phyloP scores from a whole-genome alignment of 1,140 invertebrate genomes.

The Cylas formicarius region DNA sequence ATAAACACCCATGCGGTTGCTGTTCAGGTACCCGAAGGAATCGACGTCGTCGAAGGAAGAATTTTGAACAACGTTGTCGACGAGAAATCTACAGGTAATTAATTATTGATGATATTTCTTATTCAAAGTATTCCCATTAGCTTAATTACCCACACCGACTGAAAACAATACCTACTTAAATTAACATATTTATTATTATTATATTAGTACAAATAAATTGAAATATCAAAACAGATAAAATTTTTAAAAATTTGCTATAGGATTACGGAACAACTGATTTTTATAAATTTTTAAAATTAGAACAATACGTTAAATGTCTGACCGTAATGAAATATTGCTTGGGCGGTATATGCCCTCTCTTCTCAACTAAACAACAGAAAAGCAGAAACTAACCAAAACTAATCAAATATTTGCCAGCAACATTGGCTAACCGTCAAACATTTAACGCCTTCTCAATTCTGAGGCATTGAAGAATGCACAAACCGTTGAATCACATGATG shows the following conservation, averaged over 20 bases:
- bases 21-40: constrained; percentile 24
- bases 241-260: neutral
- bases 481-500: too few relatives aligned
- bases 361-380: too few relatives aligned
- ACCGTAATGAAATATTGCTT: too few relatives aligned
- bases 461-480: too few relatives aligned
- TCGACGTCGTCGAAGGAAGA: constrained; percentile 19
- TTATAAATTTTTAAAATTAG: too few relatives aligned
- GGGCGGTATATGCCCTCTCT: too few relatives aligned
- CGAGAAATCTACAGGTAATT: neutral
- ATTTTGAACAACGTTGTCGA: constrained; percentile 7
- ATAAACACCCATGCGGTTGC: constrained; percentile 27
- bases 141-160: neutral
- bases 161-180: constrained; percentile 1
- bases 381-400: too few relatives aligned
- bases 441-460: too few relatives aligned
- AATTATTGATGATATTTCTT: neutral
- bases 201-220: neutral
- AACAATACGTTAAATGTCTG: too few relatives aligned
- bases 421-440: too few relatives aligned
- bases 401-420: too few relatives aligned
- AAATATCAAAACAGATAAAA: neutral
- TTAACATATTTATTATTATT: neutral
- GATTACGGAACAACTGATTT: too few relatives aligned
- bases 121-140: neutral